These are phyloP conservation scores for Tipula helvola DNA, from an alignment of 2,888 invertebrate genomes.

Conservation along the genomic window DNA sequence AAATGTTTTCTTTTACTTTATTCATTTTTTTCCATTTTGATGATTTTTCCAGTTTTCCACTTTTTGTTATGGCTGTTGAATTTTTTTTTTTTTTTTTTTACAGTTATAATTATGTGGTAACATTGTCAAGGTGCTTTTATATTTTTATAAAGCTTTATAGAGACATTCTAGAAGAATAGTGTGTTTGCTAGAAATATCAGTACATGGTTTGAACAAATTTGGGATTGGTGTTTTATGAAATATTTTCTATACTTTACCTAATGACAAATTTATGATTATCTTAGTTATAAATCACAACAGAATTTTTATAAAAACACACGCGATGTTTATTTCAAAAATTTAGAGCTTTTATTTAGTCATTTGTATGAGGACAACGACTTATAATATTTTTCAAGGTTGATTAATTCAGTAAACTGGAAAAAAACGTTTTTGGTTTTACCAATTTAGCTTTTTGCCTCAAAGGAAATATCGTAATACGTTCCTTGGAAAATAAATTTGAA, in stretches of 20 bases:
- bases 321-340: not conserved
- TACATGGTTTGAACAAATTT: not conserved
- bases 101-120: not conserved
- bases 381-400: not conserved
- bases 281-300: not conserved
- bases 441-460: too few relatives aligned
- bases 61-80: not conserved
- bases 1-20: not conserved
- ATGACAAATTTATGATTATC: not conserved
- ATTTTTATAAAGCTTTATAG: not conserved
- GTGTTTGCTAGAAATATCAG: not conserved
- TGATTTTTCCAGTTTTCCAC: not conserved
- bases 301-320: not conserved
- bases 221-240: not conserved
- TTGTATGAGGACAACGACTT: not conserved
- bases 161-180: not conserved
- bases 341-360: not conserved
- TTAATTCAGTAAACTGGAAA: too few relatives aligned
- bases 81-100: not conserved
- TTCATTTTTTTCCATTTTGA: not conserved
- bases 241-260: not conserved
- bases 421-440: too few relatives aligned
- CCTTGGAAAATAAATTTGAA: too few relatives aligned
- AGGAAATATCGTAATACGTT: too few relatives aligned
- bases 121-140: not conserved